Conservation (phyloP, 2,797 vertebrate species). For the Sebastes kiyomatsui region DNA sequence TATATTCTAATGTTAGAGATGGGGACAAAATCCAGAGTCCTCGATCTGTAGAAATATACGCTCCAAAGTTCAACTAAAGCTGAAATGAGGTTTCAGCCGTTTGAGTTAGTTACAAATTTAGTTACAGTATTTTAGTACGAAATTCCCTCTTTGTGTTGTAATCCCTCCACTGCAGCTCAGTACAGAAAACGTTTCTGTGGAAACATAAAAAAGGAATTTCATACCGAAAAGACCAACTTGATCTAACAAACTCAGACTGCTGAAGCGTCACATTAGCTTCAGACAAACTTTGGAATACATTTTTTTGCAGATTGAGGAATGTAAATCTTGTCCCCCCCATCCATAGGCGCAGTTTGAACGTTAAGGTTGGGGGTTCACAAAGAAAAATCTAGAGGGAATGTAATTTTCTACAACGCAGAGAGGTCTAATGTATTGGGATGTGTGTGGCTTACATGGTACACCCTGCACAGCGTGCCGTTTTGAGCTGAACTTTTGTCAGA, state of each 20-base stretch:
- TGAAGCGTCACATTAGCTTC: background rate
- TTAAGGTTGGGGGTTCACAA: no score
- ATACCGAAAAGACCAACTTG: background rate
- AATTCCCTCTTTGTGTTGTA: background rate
- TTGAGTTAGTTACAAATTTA: background rate
- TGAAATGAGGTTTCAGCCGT: background rate
- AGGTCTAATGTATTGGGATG: no score
- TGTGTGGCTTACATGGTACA: no score
- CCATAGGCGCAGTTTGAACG: no score
- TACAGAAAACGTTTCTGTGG: background rate
- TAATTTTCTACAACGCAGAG: no score
- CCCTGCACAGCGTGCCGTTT: no score
- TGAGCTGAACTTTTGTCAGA: no score
- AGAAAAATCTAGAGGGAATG: no score
- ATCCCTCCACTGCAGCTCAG: background rate
- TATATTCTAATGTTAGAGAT: background rate
- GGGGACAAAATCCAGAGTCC: background rate
- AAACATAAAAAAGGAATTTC: no score
- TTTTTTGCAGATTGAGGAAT: background rate
- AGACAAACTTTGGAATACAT: background rate
- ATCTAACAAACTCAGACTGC: background rate
- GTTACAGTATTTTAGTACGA: background rate
- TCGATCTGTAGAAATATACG: background rate
- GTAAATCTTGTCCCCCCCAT: no score
- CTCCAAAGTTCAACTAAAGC: background rate